Base-by-base conservation (phyloP, 1,140 invertebrate genomes). In the Sesamia nonagrioides region DNA sequence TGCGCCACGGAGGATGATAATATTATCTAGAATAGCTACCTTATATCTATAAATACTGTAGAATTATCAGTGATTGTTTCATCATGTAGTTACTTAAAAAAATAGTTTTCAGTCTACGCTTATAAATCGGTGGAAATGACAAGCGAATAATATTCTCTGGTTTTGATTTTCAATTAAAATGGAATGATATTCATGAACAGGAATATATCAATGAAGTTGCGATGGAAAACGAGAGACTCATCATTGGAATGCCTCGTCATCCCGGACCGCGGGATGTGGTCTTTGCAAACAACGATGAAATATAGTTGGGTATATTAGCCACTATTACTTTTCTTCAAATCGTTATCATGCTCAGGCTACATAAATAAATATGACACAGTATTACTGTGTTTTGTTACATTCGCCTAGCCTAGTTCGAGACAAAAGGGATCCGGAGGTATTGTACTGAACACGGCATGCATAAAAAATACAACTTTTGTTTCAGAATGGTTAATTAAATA, bases 191-290 rank as follows among this genome's bases (percentile, higher is more conserved):
- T 54, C 27, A 37, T 42, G 37, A 45, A 60, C 54, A 76, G 40
- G 42, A 76, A 66, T 50, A 15, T 63, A 63, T 52, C 9, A 42
- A 42, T 50, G 42, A 40, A 11, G 45, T 42, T 66, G 37, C 58
- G 60, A 68, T 73, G 76, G 80, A 82, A 84, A 78, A 84, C 69
- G 81, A 80, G 50, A 37, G 61, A 11, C 56, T 69, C 71, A 61
- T 69, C 66, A 54, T 66, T 72, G 50, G 60, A 61, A 50, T 75
- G 78, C 80, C 45, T 45, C 68, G 78, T 82, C 83, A 81, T 76
- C 17, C 33, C 18, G 42, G 40, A 66, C 61, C 37, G 61, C 72
- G 40, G 61, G 35, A 27, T 52, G 74, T 45, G 77, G 33, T 33
- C 66, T 79, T 73, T 77, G 54, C 48, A 77, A 81, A 81, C 58